Evolutionary conservation across 2,888 invertebrate species (phyloP), one percentile per base, ranked within the genome.

Genomic region (Polymixis flavicincta): DNA sequence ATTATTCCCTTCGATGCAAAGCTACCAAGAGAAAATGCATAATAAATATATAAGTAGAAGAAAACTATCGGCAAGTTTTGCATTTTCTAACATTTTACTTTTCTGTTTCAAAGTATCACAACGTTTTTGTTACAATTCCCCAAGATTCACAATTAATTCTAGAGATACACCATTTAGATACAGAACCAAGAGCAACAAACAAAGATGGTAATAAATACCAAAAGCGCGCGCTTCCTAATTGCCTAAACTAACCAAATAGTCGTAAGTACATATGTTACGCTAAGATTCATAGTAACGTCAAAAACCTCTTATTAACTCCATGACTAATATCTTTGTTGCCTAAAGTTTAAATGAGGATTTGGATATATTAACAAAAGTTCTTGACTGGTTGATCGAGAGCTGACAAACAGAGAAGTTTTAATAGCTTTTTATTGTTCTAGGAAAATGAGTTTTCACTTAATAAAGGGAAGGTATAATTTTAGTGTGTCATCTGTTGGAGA

Each of bases 161-260:
- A 32, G 37, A 45, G 63, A 61, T 60, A 59, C 3, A 57, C 61
- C 55, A 48, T 73, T 59, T 55, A 59, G 42, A 45, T 13, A 13
- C 37, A 37, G 13, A 57, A 54, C 54, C 1, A 32, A 37, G 22
- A 77, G 9, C 42, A 61, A 78, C 78, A 78, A 76, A 66, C 78
- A 50, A 73, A 61, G 42, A 42, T 42, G 42, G 11, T 11, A 71
- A 48, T 76, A 71, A 71, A 76, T 76, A 65, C 22, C 22, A 54
- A 37, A 72, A 77, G 48, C 28, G 11, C 19, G 48, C 17, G 45
- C 22, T 55, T 22, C 50, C 9, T 50, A 50, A 54, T 57, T 42
- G 45, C n/a, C 28, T 17, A 61, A 61, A 55, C 55, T 45, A 79
- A 69, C 25, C 64, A 61, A 71, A 48, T 72, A 57, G 22, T 50